phyloP scores from a whole-genome alignment of 23 tunicate genomes.

The Halocynthia roretzi region DNA sequence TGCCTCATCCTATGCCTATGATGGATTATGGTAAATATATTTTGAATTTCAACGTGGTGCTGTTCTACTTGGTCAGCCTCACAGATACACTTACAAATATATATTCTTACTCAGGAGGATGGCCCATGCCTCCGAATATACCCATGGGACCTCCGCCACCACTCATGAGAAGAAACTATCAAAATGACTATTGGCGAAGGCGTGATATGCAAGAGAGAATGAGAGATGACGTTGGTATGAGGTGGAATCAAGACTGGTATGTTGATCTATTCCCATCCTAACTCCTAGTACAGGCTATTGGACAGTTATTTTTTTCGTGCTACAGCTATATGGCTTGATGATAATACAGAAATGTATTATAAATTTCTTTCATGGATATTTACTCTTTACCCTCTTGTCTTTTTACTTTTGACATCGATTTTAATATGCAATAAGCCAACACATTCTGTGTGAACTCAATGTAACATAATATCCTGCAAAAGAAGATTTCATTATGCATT shows the following conservation, averaged over 20 bases:
- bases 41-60: too few relatives aligned
- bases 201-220: slow-evolving; percentile 75
- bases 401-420: too few relatives aligned
- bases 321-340: neutral
- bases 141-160: slow-evolving; percentile 21
- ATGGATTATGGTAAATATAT: slow-evolving; percentile 17
- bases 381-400: too few relatives aligned
- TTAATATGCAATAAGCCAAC: too few relatives aligned
- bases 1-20: slow-evolving; percentile 18
- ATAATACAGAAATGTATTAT: neutral
- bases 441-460: too few relatives aligned
- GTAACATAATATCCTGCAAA: too few relatives aligned
- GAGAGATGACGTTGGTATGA: slow-evolving; percentile 54
- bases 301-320: neutral
- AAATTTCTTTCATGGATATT: neutral
- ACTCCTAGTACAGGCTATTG: too few relatives aligned
- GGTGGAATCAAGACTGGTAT: slow-evolving; percentile 25
- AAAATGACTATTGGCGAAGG: slow-evolving; percentile 50
- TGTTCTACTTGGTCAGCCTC: too few relatives aligned
- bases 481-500: too few relatives aligned
- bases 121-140: neutral
- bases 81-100: too few relatives aligned
- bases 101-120: too few relatives aligned
- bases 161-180: slow-evolving; percentile 10
- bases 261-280: neutral